Evolutionary conservation across 2,797 vertebrate species (phyloP).

Genomic region (Merluccius polli): DNA sequence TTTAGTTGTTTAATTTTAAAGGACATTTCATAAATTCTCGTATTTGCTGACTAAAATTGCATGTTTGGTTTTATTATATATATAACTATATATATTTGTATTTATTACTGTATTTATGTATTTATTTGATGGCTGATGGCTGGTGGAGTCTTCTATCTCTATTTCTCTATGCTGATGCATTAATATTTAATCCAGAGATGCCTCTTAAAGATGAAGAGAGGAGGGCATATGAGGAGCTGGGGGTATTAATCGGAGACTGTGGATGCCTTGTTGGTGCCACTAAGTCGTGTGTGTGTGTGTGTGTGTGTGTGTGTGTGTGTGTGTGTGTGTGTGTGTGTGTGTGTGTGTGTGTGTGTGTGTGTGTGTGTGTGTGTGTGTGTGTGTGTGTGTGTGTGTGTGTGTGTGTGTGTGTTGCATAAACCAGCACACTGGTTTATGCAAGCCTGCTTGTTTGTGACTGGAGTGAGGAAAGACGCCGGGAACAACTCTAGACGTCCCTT

Average conservation of each 20-base stretch:
- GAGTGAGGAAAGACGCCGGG: slow-evolving; percentile 22
- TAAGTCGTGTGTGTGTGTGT: slow-evolving; percentile 35
- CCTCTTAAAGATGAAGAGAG: slow-evolving; percentile 71
- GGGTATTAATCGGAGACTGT: slow-evolving; percentile 70
- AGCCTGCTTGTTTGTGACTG: not conserved
- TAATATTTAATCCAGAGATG: slow-evolving; percentile 76
- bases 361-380: slow-evolving; percentile 6
- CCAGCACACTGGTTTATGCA: not conserved
- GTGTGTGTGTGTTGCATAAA: not conserved
- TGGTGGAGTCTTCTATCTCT: slow-evolving; percentile 59
- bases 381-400: not conserved
- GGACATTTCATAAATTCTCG: no score
- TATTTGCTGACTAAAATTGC: no score
- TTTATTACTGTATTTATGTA: not conserved
- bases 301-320: slow-evolving; percentile 7
- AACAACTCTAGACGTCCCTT: slow-evolving; percentile 49
- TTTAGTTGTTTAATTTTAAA: no score
- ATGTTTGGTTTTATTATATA: not conserved
- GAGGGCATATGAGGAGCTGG: slow-evolving; percentile 62
- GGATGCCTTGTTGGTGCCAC: slow-evolving; percentile 64
- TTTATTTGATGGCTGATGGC: slow-evolving; percentile 60
- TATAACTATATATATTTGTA: not conserved
- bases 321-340: slow-evolving; percentile 27
- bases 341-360: slow-evolving; percentile 22
- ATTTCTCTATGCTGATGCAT: slow-evolving; percentile 58